Evolutionary conservation across 2,113 vertebrate genomes (phyloP), one percentile per base, ranked within the genome.

Genomic region (Plecturocebus donacophilus): DNA sequence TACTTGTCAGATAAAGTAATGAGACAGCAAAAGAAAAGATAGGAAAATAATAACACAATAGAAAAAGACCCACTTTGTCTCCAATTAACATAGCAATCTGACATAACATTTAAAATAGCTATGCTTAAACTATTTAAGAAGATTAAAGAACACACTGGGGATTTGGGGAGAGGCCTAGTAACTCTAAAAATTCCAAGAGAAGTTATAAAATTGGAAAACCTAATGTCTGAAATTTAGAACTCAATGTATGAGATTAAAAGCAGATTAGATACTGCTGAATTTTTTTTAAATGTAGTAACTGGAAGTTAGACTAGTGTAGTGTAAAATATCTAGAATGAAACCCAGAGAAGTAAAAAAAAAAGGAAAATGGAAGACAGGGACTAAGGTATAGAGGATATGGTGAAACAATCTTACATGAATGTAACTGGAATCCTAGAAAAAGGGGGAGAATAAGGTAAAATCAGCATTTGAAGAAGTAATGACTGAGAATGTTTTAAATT

Each of bases 311-410:
- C 3, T 54, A 93, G 54, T n/a, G n/a, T n/a, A n/a, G n/a, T 80
- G n/a, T 88, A 49, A 95, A 93, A 88, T 83, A 88, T 87, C 40
- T 84, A 89, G 35, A 85, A 80, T 76, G 20, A 88, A 87, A 81
- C 8, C 17, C n/a, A 91, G 19, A 68, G 23, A 95, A 88, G 25
- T 35, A 52, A 52, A 52, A 52, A 52, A 52, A 49, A 49, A 49
- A n/a, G 32, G 49, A 86, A 82, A 76, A 40, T 45, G 71, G 7
- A 75, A 73, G 52, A 91, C 27, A 64, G 8, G 23, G 58, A 21
- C 12, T 27, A 68, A 64, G n/a, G 61, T 9, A 27, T 38, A 84
- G 20, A 38, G 13, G n/a, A 79, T 1, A 52, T 1, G 85, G 21
- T n/a, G 42, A 82, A 16, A 73, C 42, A 47, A 13, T 68, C 27